A percentile compares a stretch with the other conserved stretches of the same genome.
phyloP scores from a whole-genome alignment of 2,888 invertebrate genomes.

The Tiliacea aurago region DNA sequence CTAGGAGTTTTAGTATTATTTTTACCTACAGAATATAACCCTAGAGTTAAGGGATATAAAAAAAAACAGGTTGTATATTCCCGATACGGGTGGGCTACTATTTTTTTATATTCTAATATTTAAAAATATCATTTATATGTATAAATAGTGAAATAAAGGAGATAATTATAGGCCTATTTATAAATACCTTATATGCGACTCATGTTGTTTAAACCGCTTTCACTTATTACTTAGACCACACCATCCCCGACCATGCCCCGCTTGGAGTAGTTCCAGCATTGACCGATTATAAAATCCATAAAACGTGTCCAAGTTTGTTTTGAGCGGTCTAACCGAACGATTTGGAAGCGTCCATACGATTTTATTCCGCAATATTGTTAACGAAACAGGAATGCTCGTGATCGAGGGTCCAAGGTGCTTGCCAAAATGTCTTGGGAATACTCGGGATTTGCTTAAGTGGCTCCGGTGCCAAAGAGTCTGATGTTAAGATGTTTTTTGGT shows the following conservation, averaged over 20 bases:
- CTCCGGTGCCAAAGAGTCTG: constrained; percentile 61
- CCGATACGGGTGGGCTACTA: too few species aligned
- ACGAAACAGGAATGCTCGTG: constrained; percentile 60
- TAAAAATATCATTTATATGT: too few species aligned
- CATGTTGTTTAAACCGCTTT: not conserved
- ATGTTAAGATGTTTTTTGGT: constrained; percentile 44
- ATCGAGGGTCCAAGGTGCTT: constrained; percentile 49
- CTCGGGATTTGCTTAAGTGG: constrained; percentile 53
- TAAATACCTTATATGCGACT: too few species aligned
- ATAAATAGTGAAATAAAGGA: too few species aligned
- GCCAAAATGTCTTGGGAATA: constrained; percentile 57
- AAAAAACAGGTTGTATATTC: too few species aligned
- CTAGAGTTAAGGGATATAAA: too few species aligned
- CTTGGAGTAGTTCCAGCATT: constrained; percentile 82
- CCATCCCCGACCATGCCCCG: constrained; percentile 52
- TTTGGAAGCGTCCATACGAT: constrained; percentile 71
- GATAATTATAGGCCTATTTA: too few species aligned
- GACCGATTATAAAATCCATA: constrained; percentile 86
- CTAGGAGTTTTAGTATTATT: too few species aligned
- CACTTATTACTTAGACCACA: constrained; percentile 45
- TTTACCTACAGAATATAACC: too few species aligned
- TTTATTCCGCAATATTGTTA: constrained; percentile 68
- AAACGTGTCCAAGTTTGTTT: constrained; percentile 83
- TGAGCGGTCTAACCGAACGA: constrained; percentile 65
- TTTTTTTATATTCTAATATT: too few species aligned